Base-by-base conservation (phyloP, 92 coral and sea anemone genomes). In the Siderastrea siderea region DNA sequence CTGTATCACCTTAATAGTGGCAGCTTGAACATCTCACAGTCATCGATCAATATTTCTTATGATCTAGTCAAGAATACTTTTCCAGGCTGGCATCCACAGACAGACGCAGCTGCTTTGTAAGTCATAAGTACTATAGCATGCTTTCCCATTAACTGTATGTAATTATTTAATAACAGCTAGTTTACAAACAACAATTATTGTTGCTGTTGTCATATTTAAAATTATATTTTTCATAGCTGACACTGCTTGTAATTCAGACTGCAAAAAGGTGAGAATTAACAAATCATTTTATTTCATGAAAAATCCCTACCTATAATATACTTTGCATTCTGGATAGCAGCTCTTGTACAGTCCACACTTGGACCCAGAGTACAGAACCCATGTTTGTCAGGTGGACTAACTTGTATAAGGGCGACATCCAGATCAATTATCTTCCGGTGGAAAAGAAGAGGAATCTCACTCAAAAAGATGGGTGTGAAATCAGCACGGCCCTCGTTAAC, bases 301-400 rank as follows among this genome's bases (percentile, higher is more conserved):
- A 26, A 55, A 19, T 8, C 45, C 92, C 6, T 87, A 96, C 99
- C 99, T 81, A 96, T 84, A 50, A 96, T 96, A 75, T 95, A 93
- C 78, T 95, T 95, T 11, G 99, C 99, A 96, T 96, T 96, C 86
- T 95, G 95, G 52, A 96, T 91, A 2, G 99, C 99, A 80, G 99
- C 87, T 92, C 98, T 91, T 79, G 97, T 90, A 51, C 96, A 93
- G 87, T 96, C 99, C 0, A 96, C 99, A 88, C 99, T 95, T 2
- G 99, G 99, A 3, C 99, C 99, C 12, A 96, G 94, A 19, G 96
- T 96, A 67, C 99, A 96, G 68, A 95, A 96, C 57, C 99, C 99
- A 86, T 96, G 99, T 71, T 96, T 96, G 87, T 96, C 99, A 15
- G 99, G 99, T n/a, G 98, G 99, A 72, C 98, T 93, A 3, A 96